These are phyloP conservation scores for Epirrhoe alternata DNA, from an alignment of 2,888 invertebrate species.

Conservation along the genomic window DNA sequence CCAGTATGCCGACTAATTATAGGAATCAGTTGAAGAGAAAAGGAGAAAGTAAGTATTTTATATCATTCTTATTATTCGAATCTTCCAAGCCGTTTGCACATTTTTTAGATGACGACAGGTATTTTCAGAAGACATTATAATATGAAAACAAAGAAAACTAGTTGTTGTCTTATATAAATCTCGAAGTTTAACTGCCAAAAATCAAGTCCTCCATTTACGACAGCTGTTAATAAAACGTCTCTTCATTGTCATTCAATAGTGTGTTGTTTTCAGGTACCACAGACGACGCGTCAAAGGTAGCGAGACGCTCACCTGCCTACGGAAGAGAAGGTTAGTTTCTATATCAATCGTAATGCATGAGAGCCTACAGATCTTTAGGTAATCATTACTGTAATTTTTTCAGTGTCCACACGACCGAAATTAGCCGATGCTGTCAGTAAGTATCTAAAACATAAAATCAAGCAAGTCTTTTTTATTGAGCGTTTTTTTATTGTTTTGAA, in stretches of 20 bases:
- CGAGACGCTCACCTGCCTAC: slow-evolving; percentile 33
- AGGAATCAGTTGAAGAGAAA: slow-evolving; percentile 58
- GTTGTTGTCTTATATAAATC: too few species aligned
- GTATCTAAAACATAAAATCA: slow-evolving; percentile 32
- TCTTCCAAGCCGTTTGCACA: not conserved
- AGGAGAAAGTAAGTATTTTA: slow-evolving; percentile 65
- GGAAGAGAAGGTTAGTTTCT: slow-evolving; percentile 34
- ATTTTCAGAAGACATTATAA: not conserved
- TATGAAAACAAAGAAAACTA: too few species aligned
- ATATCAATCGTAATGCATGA: slow-evolving; percentile 4
- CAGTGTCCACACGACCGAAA: slow-evolving; percentile 38
- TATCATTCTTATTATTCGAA: not conserved
- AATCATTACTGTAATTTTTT: slow-evolving; percentile 31
- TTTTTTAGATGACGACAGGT: not conserved
- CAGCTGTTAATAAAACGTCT: not conserved
- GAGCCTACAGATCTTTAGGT: slow-evolving; percentile 2
- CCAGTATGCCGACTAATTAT: slow-evolving; percentile 59
- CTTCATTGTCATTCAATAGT: slow-evolving; percentile 27
- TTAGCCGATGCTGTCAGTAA: slow-evolving; percentile 46
- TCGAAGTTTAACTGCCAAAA: not conserved
- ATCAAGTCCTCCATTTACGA: not conserved
- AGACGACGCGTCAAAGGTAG: slow-evolving; percentile 32
- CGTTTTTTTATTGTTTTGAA: slow-evolving; percentile 26
- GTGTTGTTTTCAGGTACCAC: slow-evolving; percentile 42
- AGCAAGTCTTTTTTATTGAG: not conserved